Evolutionary conservation across 2,113 vertebrate species (phyloP).

Genomic region (Haplochromis burtoni): DNA sequence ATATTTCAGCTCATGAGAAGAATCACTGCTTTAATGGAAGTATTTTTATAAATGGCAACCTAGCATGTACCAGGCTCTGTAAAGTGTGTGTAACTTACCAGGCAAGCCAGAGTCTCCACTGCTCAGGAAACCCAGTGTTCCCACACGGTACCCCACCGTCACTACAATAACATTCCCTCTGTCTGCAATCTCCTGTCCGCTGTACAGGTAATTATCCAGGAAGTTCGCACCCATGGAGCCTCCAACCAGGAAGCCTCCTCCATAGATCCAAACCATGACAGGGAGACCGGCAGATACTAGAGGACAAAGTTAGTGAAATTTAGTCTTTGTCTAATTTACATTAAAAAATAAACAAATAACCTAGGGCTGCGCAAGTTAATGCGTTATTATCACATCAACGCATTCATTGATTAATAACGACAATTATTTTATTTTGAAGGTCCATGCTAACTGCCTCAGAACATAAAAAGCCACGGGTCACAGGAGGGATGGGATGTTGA

Average conservation of each 20-base stretch:
- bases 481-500: background rate
- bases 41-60: background rate
- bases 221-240: slow-evolving; percentile 78
- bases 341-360: background rate
- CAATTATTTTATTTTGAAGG: background rate
- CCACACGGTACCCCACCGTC: slow-evolving; percentile 85
- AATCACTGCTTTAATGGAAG: background rate
- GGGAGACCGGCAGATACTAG: slow-evolving; percentile 81
- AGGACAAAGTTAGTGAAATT: background rate
- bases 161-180: slow-evolving; percentile 89
- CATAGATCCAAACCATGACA: slow-evolving; percentile 89
- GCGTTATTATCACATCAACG: background rate
- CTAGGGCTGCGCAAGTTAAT: background rate
- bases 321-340: background rate
- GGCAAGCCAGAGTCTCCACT: slow-evolving; percentile 74
- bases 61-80: background rate
- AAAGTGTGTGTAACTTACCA: slow-evolving; percentile 2
- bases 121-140: slow-evolving; percentile 90
- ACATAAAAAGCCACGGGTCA: background rate
- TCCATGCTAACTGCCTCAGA: background rate
- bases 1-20: background rate
- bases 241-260: slow-evolving; percentile 80
- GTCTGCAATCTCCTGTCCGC: slow-evolving; percentile 81
- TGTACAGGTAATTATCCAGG: slow-evolving; percentile 82
- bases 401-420: background rate